Conservation (phyloP, 2,113 vertebrate genomes). For the Ailurus styani region DNA sequence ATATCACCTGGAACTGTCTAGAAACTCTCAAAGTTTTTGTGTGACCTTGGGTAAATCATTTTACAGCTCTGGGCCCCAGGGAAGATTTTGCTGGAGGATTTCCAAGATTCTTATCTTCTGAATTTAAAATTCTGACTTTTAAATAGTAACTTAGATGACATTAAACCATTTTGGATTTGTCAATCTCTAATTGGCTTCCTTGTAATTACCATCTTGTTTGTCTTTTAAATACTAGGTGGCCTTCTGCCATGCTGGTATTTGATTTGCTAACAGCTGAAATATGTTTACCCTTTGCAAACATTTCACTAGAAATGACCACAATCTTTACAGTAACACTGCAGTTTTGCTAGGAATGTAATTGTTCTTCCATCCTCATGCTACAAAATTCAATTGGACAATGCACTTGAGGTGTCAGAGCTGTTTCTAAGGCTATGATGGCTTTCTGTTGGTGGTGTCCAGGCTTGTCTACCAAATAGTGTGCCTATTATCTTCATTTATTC, state of each 20-base stretch:
- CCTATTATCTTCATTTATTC: neutral
- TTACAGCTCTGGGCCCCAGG: neutral
- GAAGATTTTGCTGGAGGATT: neutral
- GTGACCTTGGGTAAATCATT: neutral
- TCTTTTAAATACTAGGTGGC: conserved; percentile 50
- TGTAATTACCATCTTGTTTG: conserved; percentile 41
- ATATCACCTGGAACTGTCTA: neutral
- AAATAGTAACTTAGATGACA: conserved; percentile 9
- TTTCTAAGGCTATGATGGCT: neutral
- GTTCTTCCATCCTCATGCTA: neutral
- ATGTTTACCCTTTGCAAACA: conserved; percentile 52
- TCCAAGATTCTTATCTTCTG: neutral
- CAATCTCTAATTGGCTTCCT: conserved; percentile 49
- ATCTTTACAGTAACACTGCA: neutral
- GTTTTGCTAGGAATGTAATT: neutral
- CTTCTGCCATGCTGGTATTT: conserved; percentile 51
- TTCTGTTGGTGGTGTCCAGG: conserved; percentile 7
- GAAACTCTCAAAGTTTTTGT: neutral
- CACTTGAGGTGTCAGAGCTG: neutral
- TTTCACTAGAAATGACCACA: conserved; percentile 42
- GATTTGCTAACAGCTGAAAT: conserved; percentile 18
- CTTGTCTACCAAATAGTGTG: neutral
- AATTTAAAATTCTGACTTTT: conserved; percentile 51
- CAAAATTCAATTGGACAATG: neutral
- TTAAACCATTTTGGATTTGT: conserved; percentile 32